Conservation (phyloP, 1,140 invertebrate species). For the Calosoma granatense region DNA sequence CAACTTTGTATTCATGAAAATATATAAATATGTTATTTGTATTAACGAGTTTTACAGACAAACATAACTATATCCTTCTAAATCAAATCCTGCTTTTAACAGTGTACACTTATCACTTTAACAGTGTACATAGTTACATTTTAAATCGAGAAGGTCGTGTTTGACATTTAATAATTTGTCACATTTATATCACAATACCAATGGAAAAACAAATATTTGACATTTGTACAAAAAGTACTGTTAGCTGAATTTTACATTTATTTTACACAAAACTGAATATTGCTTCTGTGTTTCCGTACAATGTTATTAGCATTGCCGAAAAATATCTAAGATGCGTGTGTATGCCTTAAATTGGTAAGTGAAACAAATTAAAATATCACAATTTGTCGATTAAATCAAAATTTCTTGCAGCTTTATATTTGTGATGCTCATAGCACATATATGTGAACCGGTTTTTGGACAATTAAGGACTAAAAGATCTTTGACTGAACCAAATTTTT, state of each 20-base stretch:
- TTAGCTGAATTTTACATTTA: too few species aligned
- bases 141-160: too few species aligned
- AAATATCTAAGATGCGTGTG: not conserved
- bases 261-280: too few species aligned
- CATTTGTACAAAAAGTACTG: too few species aligned
- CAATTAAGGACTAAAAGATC: not conserved
- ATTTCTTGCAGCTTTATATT: not conserved
- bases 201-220: too few species aligned
- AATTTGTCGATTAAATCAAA: not conserved
- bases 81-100: not conserved
- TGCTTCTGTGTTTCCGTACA: too few species aligned
- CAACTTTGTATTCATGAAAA: conserved; percentile 8
- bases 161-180: too few species aligned
- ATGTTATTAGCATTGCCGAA: not conserved
- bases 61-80: too few species aligned
- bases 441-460: too few species aligned
- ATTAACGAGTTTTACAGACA: not conserved
- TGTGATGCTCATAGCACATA: not conserved
- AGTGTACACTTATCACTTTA: too few species aligned
- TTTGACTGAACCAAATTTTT: not conserved
- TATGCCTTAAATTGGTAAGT: not conserved
- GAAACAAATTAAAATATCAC: not conserved
- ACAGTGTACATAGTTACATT: too few species aligned
- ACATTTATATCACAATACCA: too few species aligned
- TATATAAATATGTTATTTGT: conserved; percentile 9